These are phyloP conservation scores for Cottoperca gobio DNA, from an alignment of 2,797 vertebrate genomes.

Conservation along the genomic window DNA sequence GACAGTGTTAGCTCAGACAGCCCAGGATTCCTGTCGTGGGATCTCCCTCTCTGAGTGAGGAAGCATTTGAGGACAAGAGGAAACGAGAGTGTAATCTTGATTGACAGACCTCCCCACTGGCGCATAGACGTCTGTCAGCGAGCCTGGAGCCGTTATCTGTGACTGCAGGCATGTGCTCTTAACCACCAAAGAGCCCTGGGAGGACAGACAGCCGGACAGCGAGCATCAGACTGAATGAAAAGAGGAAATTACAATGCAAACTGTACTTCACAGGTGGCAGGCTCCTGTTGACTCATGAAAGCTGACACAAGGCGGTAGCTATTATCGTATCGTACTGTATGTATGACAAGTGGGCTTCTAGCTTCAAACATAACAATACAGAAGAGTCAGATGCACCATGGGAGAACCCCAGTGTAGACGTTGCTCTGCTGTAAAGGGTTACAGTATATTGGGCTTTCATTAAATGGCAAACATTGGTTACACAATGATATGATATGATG, in stretches of 20 bases:
- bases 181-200: slow-evolving; percentile 23
- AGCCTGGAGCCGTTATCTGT: slow-evolving; percentile 41
- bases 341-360: slow-evolving; percentile 19
- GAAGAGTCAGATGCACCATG: slow-evolving; percentile 26
- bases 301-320: slow-evolving; percentile 32
- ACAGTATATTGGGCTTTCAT: background rate
- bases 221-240: slow-evolving; percentile 17
- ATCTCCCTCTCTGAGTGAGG: slow-evolving; percentile 14
- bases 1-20: background rate
- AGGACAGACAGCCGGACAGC: slow-evolving; percentile 29
- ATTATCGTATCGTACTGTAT: slow-evolving; percentile 20
- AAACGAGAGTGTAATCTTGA: slow-evolving; percentile 62
- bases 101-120: slow-evolving; percentile 48
- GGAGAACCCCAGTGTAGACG: slow-evolving; percentile 4
- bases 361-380: slow-evolving; percentile 20
- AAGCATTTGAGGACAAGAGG: slow-evolving; percentile 37
- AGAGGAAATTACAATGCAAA: slow-evolving; percentile 55
- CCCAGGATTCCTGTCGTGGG: slow-evolving; percentile 4
- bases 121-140: slow-evolving; percentile 23
- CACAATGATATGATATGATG: background rate
- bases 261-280: slow-evolving; percentile 44
- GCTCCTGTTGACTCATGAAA: slow-evolving; percentile 44
- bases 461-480: background rate
- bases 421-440: background rate
- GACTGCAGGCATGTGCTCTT: slow-evolving; percentile 39